Base-by-base conservation (phyloP, 2,797 vertebrate genomes). In the Pseudomugil gertrudae region DNA sequence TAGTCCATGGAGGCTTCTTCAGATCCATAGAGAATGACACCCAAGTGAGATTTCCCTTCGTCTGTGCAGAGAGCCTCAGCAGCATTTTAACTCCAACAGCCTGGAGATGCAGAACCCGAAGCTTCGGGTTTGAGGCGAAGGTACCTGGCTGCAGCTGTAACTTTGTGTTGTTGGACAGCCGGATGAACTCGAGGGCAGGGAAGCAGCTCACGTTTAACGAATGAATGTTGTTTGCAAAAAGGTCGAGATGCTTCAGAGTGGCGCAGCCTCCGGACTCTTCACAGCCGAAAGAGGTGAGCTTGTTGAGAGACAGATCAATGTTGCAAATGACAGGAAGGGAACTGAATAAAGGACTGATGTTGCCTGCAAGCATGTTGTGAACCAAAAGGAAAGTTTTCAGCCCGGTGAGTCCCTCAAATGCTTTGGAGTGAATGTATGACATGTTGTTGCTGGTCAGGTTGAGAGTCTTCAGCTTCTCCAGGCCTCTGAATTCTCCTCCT, bases 371-470 rank as follows among this genome's bases (percentile, higher is more conserved):
- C 17, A 0, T 13, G 33, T 81, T 84, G 9, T 58, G 26, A 33
- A 1, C 19, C 51, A 79, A 48, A 47, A 79, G n/a, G n/a, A 78
- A 68, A 0, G 27, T 40, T 45, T 8, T 10, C 6, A 83, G 57
- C 1, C 33, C 23, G 43, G 3, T 33, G 29, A 79, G 65, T 10
- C 62, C 69, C 17, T 73, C 53, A 32, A 81, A 79, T 19, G 56
- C 54, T 5, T 26, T 10, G 8, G 43, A 21, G 53, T 71, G 43
- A 29, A 87, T 74, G 33, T 55, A 35, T 19, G 73, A 83, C 50
- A 85, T 78, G 62, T 71, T 82, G 51, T 84, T 87, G 53, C 10
- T 24, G 53, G 62, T 72, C 14, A 81, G 76, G 27, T 81, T 87
- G 19, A 77, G 80, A 14, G 0, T 13, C 1, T 40, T 4, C 67